These are phyloP conservation scores for Capitella teleta DNA, from an alignment of 1,140 invertebrate species.

Conservation along the genomic window DNA sequence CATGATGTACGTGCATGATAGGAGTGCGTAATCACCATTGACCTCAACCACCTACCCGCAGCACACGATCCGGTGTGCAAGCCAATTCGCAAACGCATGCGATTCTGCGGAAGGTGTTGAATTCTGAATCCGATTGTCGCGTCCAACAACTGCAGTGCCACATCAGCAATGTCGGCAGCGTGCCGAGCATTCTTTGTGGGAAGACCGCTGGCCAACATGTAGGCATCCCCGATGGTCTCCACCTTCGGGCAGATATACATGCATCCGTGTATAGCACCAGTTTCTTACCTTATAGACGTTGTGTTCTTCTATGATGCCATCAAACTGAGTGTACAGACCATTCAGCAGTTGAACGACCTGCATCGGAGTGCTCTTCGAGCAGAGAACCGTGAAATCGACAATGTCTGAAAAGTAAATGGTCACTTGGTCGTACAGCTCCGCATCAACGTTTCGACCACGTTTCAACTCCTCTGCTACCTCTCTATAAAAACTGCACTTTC, in stretches of 20 bases:
- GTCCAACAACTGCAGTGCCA: neutral
- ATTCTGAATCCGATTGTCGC: neutral
- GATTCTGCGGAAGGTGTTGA: neutral
- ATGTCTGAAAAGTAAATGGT: conserved; percentile 84
- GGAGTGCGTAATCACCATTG: too few species aligned
- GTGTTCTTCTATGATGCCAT: conserved; percentile 85
- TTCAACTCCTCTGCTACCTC: conserved; percentile 76
- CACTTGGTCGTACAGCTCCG: conserved; percentile 72
- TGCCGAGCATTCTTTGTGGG: neutral
- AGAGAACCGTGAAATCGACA: conserved; percentile 81
- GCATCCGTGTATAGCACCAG: neutral
- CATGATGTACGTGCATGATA: too few species aligned
- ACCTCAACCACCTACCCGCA: too few species aligned
- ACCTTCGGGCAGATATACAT: conserved; percentile 19
- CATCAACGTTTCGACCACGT: conserved; percentile 67
- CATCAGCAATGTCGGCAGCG: neutral
- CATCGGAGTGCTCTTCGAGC: conserved; percentile 46
- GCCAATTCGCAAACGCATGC: neutral
- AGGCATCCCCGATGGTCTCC: conserved; percentile 40
- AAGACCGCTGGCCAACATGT: conserved; percentile 27
- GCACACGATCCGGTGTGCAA: neutral
- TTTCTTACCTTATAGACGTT: conserved; percentile 82
- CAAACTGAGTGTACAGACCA: conserved; percentile 86
- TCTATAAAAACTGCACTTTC: conserved; percentile 44
- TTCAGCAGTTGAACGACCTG: conserved; percentile 78